Evolutionary conservation across 2,113 vertebrate species (phyloP), one percentile per base, ranked within the genome.

Genomic region (Gnathonemus longibarbis): DNA sequence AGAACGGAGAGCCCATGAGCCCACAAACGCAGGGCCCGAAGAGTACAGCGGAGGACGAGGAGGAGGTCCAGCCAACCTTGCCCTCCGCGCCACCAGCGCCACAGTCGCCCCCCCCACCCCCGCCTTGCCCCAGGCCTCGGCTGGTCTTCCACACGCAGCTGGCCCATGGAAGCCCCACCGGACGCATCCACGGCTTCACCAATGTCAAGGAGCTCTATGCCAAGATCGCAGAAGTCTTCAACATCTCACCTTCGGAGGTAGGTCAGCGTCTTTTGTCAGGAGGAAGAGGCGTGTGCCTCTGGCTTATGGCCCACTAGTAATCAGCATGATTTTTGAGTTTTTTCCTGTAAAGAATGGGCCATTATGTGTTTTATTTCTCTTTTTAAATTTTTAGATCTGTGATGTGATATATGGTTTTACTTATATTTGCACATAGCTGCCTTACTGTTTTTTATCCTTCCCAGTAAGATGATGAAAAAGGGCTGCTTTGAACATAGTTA

Each of bases 141-240:
- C 96, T 99, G 27, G 95, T 99, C 66, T 99, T 99, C 91, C 98
- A 98, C 96, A 97, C 98, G 0, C 98, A 99, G 95, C 96, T 99
- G 93, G 98, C 98, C 17, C 98, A 99, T 0, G 98, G 98, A 87
- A 98, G 98, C 95, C 97, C 97, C 58, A 99, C 98, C 0, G 98
- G 95, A 48, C 96, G 95, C 91, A 99, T 99, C 84, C 97, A 99
- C 15, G 97, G 98, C 89, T 99, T 99, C 94, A 99, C 97, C 91
- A 99, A 98, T 0, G 98, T 99, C 89, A 98, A 97, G 92, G 98
- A 99, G 94, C 97, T 99, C 84, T 99, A 99, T 48, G 93, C 95
- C 93, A 99, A 98, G 96, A 99, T 99, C 0, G 98, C 98, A 0
- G 97, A 99, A 94, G 98, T 97, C 91, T 99, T 99, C 86, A 92